phyloP scores from a whole-genome alignment of 2,888 invertebrate genomes.

The Calameuta pallipes region DNA sequence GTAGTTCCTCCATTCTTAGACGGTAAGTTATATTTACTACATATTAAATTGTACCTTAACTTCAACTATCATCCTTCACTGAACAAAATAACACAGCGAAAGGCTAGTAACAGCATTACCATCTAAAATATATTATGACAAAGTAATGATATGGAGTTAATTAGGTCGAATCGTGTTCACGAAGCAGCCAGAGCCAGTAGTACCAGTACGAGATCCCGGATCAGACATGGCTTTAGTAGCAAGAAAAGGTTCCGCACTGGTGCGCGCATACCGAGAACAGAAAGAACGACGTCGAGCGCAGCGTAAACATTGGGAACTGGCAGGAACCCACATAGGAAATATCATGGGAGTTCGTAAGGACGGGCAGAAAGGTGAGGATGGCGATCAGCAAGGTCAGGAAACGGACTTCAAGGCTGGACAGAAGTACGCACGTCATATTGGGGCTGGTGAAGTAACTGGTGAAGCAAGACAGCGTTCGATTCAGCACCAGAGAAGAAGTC shows the following conservation, averaged over 20 bases:
- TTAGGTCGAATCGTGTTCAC: slow-evolving; percentile 92
- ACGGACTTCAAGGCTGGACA: slow-evolving; percentile 92
- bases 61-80: background rate
- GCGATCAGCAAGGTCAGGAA: slow-evolving; percentile 69
- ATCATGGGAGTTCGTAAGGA: slow-evolving; percentile 92
- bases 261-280: slow-evolving; percentile 92
- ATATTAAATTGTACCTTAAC: background rate
- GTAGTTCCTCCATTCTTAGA: slow-evolving; percentile 99
- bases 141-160: slow-evolving; percentile 12
- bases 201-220: slow-evolving; percentile 95
- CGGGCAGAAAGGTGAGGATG: slow-evolving; percentile 81
- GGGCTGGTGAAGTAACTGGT: slow-evolving; percentile 71
- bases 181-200: slow-evolving; percentile 98
- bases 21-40: slow-evolving; percentile 68
- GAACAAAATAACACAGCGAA: background rate
- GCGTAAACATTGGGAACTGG: slow-evolving; percentile 98
- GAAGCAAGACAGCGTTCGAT: slow-evolving; percentile 87
- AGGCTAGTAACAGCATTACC: background rate
- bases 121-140: background rate
- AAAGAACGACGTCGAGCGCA: slow-evolving; percentile 97
- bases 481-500: slow-evolving; percentile 86
- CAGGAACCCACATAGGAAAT: slow-evolving; percentile 95
- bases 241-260: slow-evolving; percentile 92
- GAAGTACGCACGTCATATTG: slow-evolving; percentile 96
- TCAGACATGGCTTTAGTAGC: slow-evolving; percentile 98